Evolutionary conservation across 2,797 vertebrate species (phyloP).

Genomic region (Thaleichthys pacificus): DNA sequence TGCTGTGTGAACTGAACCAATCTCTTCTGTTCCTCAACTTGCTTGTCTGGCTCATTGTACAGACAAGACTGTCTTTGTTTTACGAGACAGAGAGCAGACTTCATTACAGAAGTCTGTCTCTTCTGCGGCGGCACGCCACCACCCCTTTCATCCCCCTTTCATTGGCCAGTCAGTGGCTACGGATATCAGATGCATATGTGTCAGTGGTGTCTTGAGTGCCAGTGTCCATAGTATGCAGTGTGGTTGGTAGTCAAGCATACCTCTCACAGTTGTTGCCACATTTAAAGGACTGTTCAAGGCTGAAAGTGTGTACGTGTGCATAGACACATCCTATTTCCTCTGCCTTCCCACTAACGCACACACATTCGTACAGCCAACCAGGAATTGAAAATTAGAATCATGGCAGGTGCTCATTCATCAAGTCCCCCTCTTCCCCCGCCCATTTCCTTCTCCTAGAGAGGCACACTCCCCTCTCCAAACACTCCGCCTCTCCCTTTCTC

Average conservation of each 20-base stretch:
- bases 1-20: neutral
- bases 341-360: neutral
- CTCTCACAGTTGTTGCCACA: conserved; percentile 50
- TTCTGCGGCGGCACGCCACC: conserved; percentile 26
- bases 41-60: conserved; percentile 19
- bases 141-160: conserved; percentile 31
- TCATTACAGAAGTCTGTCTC: conserved; percentile 40
- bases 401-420: conserved; percentile 68
- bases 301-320: conserved; percentile 8
- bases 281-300: conserved; percentile 37
- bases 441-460: conserved; percentile 25
- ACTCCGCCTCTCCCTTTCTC: neutral
- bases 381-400: conserved; percentile 32
- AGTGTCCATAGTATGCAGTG: conserved; percentile 21
- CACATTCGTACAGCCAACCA: conserved; percentile 16
- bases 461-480: conserved; percentile 14
- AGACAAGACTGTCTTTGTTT: conserved; percentile 56
- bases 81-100: conserved; percentile 39
- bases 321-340: neutral
- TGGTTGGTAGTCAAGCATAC: conserved; percentile 29
- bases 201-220: neutral
- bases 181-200: conserved; percentile 23
- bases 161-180: conserved; percentile 23
- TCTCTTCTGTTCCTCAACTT: no score
- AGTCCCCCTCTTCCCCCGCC: conserved; percentile 45